These are phyloP conservation scores for Phengaris alcon DNA, from an alignment of 2,888 invertebrate species.

Conservation along the genomic window DNA sequence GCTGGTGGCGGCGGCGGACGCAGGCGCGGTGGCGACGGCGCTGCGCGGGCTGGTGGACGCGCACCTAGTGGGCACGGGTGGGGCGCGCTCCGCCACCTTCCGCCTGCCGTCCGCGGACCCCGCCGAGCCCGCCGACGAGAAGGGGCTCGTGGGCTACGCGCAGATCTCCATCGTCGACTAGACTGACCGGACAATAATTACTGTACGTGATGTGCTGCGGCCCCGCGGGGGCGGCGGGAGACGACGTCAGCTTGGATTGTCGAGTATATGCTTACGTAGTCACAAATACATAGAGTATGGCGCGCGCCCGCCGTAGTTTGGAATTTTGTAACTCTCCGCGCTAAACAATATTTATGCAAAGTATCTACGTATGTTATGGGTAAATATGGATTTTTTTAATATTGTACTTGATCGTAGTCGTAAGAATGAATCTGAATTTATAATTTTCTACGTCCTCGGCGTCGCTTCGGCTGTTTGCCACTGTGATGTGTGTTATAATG, in stretches of 20 bases:
- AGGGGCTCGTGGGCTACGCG: slow-evolving; percentile 96
- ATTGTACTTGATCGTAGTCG: slow-evolving; percentile 65
- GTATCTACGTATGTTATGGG: slow-evolving; percentile 62
- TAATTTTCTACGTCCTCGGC: slow-evolving; percentile 56
- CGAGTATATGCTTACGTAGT: slow-evolving; percentile 19
- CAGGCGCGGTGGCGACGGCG: slow-evolving; percentile 94
- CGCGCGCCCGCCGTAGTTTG: slow-evolving; percentile 32
- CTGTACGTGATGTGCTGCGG: slow-evolving; percentile 26
- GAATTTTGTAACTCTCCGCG: slow-evolving; percentile 40
- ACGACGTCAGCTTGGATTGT: neutral
- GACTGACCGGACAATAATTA: slow-evolving; percentile 44
- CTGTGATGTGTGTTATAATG: slow-evolving; percentile 52
- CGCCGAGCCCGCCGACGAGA: slow-evolving; percentile 92
- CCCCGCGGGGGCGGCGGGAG: neutral
- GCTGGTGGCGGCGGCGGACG: slow-evolving; percentile 94
- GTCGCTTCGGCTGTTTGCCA: slow-evolving; percentile 62
- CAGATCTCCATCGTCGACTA: slow-evolving; percentile 97
- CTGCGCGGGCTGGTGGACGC: slow-evolving; percentile 92
- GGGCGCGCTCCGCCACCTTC: slow-evolving; percentile 89
- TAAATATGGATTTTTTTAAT: slow-evolving; percentile 58
- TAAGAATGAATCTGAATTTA: slow-evolving; percentile 71
- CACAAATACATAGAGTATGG: slow-evolving; percentile 32
- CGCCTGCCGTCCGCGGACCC: slow-evolving; percentile 81
- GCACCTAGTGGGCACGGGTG: slow-evolving; percentile 68
- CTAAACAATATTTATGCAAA: slow-evolving; percentile 50